These are phyloP conservation scores for Lasioglossum figueresi DNA, from an alignment of 2,888 invertebrate species.

Conservation along the genomic window DNA sequence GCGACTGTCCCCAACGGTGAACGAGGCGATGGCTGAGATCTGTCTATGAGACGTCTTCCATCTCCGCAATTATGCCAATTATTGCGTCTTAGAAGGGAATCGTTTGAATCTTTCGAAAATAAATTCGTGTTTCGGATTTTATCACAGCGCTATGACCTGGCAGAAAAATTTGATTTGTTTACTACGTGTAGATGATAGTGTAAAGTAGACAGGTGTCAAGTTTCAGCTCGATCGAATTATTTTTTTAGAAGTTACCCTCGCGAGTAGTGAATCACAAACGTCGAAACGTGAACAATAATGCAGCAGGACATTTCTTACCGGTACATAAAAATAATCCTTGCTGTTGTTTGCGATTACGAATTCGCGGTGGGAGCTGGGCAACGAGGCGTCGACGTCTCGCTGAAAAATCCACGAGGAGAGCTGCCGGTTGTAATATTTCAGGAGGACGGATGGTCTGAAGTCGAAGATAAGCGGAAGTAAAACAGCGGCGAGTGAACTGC, in stretches of 20 bases:
- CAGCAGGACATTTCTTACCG: background rate
- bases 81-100: background rate
- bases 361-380: background rate
- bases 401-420: slow-evolving; percentile 25
- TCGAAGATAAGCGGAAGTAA: slow-evolving; percentile 51
- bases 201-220: background rate
- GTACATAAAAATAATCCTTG: background rate
- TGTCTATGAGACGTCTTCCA: background rate
- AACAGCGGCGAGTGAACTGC: slow-evolving; percentile 47
- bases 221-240: background rate
- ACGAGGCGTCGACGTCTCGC: background rate
- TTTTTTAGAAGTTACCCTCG: background rate
- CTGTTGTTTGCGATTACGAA: slow-evolving; percentile 6
- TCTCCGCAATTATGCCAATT: background rate
- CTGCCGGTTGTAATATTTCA: slow-evolving; percentile 50
- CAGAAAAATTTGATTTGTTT: background rate
- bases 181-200: background rate
- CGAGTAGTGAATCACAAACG: background rate
- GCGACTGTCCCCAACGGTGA: background rate
- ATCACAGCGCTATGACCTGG: background rate
- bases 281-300: background rate
- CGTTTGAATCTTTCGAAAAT: background rate
- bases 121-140: background rate
- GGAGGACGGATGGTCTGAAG: slow-evolving; percentile 41
- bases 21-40: background rate